Evolutionary conservation across 2,797 vertebrate genomes (phyloP).

Genomic region (Pseudocheirus occidentalis): DNA sequence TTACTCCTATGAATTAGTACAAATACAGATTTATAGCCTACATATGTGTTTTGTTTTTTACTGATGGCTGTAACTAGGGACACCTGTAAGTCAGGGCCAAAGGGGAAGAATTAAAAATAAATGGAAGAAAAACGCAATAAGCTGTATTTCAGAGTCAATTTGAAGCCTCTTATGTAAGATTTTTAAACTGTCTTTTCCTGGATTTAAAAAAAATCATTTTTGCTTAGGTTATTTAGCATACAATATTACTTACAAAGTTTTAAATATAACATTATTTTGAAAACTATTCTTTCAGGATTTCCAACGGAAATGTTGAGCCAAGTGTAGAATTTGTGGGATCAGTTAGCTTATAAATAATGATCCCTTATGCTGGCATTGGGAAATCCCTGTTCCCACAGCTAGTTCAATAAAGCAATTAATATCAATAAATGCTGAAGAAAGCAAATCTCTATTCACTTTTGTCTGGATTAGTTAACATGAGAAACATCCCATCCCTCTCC

Average conservation of each 20-base stretch:
- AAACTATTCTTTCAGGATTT: constrained; percentile 80
- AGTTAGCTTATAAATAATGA: constrained; percentile 88
- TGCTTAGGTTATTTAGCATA: constrained; percentile 71
- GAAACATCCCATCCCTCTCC: constrained; percentile 79
- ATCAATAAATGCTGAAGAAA: constrained; percentile 86
- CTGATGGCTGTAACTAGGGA: constrained; percentile 84
- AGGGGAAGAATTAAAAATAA: constrained; percentile 80
- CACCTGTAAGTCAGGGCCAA: constrained; percentile 84
- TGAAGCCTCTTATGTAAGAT: constrained; percentile 68
- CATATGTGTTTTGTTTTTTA: constrained; percentile 85
- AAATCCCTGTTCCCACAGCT: constrained; percentile 84
- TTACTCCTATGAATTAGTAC: constrained; percentile 84
- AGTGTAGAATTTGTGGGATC: constrained; percentile 85
- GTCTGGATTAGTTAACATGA: constrained; percentile 84
- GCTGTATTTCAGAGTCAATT: constrained; percentile 72
- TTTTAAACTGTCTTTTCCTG: constrained; percentile 75
- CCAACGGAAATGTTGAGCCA: constrained; percentile 85
- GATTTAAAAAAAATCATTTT: constrained; percentile 69
- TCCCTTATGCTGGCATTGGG: constrained; percentile 85
- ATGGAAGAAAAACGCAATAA: constrained; percentile 77
- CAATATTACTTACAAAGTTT: constrained; percentile 62
- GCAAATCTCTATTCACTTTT: constrained; percentile 85
- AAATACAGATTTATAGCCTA: constrained; percentile 83
- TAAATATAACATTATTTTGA: constrained; percentile 78
- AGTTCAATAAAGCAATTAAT: constrained; percentile 88